phyloP scores from a whole-genome alignment of 1,140 invertebrate species.

The Aphelinus certus region DNA sequence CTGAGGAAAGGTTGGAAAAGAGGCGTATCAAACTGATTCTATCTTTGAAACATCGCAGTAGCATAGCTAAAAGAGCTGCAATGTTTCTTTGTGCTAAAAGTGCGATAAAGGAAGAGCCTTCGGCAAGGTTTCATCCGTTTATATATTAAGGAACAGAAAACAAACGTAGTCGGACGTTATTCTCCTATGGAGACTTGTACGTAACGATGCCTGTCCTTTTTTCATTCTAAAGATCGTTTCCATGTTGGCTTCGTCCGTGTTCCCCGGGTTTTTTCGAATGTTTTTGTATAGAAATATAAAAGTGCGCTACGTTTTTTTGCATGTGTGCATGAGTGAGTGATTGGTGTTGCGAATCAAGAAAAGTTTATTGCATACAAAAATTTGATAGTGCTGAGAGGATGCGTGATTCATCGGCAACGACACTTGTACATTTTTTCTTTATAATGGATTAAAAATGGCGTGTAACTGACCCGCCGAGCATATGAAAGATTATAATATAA shows the following conservation, averaged over 20 bases:
- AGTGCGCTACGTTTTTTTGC: slow-evolving; percentile 22
- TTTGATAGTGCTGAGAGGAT: slow-evolving; percentile 38
- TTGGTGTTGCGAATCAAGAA: background rate
- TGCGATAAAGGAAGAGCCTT: slow-evolving; percentile 7
- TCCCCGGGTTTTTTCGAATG: slow-evolving; percentile 23
- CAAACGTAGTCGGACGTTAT: slow-evolving; percentile 17
- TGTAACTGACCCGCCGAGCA: background rate
- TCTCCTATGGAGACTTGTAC: slow-evolving; percentile 39
- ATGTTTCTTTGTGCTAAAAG: slow-evolving; percentile 3
- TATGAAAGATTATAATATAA: slow-evolving; percentile 46
- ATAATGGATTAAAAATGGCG: slow-evolving; percentile 27
- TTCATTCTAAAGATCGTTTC: slow-evolving; percentile 31
- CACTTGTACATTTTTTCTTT: slow-evolving; percentile 50
- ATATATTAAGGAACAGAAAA: slow-evolving; percentile 24
- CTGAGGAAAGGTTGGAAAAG: slow-evolving; percentile 6
- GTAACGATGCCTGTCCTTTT: slow-evolving; percentile 16
- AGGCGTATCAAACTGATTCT: slow-evolving; percentile 7
- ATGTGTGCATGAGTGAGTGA: slow-evolving; percentile 28
- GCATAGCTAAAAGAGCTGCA: slow-evolving; percentile 20
- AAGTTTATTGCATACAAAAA: slow-evolving; percentile 43
- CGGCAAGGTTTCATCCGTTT: background rate
- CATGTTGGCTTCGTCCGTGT: slow-evolving; percentile 35
- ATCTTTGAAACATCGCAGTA: slow-evolving; percentile 3
- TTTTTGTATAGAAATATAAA: slow-evolving; percentile 33
- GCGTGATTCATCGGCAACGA: slow-evolving; percentile 48